Evolutionary conservation across 2,113 vertebrate genomes (phyloP), one percentile per base, ranked within the genome.

Genomic region (Anolis sagrei): DNA sequence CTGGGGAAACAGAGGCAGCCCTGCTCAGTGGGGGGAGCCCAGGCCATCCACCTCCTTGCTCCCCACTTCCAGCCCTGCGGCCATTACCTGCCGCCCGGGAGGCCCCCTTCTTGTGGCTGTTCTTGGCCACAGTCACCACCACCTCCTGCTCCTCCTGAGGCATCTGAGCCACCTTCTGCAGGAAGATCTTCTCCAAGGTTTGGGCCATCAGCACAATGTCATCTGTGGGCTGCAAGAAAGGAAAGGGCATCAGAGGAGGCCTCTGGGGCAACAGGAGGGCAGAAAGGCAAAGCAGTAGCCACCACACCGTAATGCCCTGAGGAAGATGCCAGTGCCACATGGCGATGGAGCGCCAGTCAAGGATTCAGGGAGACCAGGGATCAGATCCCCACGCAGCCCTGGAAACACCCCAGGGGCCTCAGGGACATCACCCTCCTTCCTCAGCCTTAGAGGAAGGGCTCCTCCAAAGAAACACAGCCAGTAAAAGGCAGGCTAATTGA

Each of bases 141-240:
- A 99, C 94, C 79, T 99, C 98, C 21, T 97, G 84, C 80, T 99
- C 98, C 1, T 98, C 98, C 5, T 97, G 97, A 0, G 98, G 98
- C 98, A 99, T 99, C 79, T 98, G 97, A 0, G 98, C 98, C 76
- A 99, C 97, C 89, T 98, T 98, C 96, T 98, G 98, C 80, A 99
- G 85, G 80, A 99, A 98, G 0, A 98, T 98, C 93, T 98, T 98
- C 95, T 98, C 98, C 92, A 99, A 92, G 13, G 98, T 98, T 92
- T 99, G 98, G 1, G 98, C 98, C 98, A 99, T 99, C 73, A 99
- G 90, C 13, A 99, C 98, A 0, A 99, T 99, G 86, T 99, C 98
- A 79, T 99, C 98, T 0, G 97, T 98, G 4, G 98, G 97, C 98
- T 99, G 86, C 0, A 18, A 32, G 18, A 10, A 68, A 27, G 73